Evolutionary conservation across 1,140 invertebrate genomes (phyloP).

Genomic region (Lethrus apterus): DNA sequence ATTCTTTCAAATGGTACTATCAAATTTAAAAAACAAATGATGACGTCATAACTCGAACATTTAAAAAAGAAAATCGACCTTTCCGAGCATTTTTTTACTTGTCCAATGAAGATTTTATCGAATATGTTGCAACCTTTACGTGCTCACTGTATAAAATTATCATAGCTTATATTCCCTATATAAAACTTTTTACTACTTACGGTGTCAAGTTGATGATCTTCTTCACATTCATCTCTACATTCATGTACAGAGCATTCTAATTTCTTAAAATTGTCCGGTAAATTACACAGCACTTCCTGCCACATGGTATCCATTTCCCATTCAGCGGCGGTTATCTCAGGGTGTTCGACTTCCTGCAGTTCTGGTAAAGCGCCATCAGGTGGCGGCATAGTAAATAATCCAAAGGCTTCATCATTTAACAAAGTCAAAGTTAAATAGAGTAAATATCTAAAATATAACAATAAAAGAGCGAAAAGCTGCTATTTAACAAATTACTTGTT

Average conservation of each 20-base stretch:
- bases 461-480: neutral
- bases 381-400: conserved; percentile 28
- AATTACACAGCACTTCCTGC: conserved; percentile 29
- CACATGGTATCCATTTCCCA: conserved; percentile 38
- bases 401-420: conserved; percentile 32
- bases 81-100: too few relatives aligned
- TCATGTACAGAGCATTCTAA: conserved; percentile 34
- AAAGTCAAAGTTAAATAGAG: conserved; percentile 31
- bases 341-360: conserved; percentile 19
- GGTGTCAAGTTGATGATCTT: conserved; percentile 35
- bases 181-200: conserved; percentile 23
- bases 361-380: conserved; percentile 32
- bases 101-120: too few relatives aligned
- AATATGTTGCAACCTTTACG: too few relatives aligned
- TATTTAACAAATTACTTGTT: conserved; percentile 28
- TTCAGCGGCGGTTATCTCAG: conserved; percentile 28
- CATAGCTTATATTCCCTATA: neutral
- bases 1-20: too few relatives aligned
- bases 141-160: too few relatives aligned
- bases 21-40: too few relatives aligned
- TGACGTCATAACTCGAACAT: too few relatives aligned
- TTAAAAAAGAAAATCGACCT: too few relatives aligned
- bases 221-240: conserved; percentile 25
- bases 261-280: conserved; percentile 33
- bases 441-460: conserved; percentile 28